phyloP scores from a whole-genome alignment of 2,113 vertebrate species.

The Acanthisitta chloris region DNA sequence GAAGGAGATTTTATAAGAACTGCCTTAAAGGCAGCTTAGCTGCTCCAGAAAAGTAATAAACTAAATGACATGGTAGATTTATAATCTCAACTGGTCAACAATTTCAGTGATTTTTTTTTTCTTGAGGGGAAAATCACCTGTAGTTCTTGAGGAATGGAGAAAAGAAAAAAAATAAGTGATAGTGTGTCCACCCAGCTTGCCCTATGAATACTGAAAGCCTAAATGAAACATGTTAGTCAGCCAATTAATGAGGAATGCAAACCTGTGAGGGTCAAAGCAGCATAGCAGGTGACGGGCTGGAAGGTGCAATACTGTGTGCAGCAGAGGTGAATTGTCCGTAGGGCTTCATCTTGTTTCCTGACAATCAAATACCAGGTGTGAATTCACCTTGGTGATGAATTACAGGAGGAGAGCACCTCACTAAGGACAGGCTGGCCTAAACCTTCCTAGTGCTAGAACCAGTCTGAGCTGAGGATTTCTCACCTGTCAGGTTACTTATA shows the following conservation, averaged over 20 bases:
- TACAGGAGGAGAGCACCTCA: neutral
- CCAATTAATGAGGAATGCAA: neutral
- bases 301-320: neutral
- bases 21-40: neutral
- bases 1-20: neutral
- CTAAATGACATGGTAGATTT: neutral
- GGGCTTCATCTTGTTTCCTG: neutral
- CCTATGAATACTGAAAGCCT: neutral
- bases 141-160: neutral
- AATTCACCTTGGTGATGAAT: neutral
- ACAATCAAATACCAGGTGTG: rapidly evolving
- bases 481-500: neutral
- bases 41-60: neutral
- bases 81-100: neutral
- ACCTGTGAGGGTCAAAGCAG: neutral
- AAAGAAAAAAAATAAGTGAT: neutral
- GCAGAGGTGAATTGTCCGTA: neutral
- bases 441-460: neutral
- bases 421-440: neutral
- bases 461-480: neutral
- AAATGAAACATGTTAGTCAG: neutral
- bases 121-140: neutral
- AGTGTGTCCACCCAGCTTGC: neutral
- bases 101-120: neutral
- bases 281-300: neutral